These are phyloP conservation scores for Lutjanus campechanus DNA, from an alignment of 2,797 vertebrate genomes.

Conservation along the genomic window DNA sequence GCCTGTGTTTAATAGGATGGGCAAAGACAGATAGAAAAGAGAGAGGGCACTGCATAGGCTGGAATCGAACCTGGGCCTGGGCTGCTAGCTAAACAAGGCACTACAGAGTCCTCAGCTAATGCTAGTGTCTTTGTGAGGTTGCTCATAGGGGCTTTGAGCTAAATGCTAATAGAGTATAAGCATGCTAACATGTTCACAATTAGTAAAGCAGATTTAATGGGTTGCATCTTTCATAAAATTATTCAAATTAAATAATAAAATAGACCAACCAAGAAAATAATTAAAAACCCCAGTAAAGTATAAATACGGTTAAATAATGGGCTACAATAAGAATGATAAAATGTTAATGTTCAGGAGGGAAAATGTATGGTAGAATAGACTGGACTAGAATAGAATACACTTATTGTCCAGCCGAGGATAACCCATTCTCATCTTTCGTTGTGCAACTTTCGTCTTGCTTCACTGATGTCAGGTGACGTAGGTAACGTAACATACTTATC, in stretches of 20 bases:
- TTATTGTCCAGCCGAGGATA: too few species aligned
- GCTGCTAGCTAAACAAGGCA: not conserved
- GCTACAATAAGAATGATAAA: not conserved
- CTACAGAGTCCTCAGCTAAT: not conserved
- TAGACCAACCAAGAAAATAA: not conserved
- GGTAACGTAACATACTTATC: too few species aligned
- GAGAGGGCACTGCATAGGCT: too few species aligned
- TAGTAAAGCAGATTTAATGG: not conserved
- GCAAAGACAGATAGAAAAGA: too few species aligned
- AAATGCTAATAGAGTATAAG: not conserved
- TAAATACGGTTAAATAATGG: not conserved
- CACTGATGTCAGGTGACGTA: too few species aligned
- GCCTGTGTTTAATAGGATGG: too few species aligned
- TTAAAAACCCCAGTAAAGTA: not conserved
- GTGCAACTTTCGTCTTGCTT: too few species aligned
- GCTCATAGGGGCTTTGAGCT: not conserved
- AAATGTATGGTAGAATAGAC: too few species aligned
- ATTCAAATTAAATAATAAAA: not conserved
- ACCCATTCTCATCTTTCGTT: too few species aligned
- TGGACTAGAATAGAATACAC: too few species aligned
- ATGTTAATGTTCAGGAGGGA: not conserved
- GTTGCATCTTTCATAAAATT: not conserved
- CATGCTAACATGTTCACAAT: not conserved
- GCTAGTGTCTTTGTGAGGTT: not conserved
- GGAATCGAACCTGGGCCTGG: too few species aligned